Evolutionary conservation across 2,113 vertebrate genomes (phyloP), one percentile per base, ranked within the genome.

Genomic region (Osmerus mordax): DNA sequence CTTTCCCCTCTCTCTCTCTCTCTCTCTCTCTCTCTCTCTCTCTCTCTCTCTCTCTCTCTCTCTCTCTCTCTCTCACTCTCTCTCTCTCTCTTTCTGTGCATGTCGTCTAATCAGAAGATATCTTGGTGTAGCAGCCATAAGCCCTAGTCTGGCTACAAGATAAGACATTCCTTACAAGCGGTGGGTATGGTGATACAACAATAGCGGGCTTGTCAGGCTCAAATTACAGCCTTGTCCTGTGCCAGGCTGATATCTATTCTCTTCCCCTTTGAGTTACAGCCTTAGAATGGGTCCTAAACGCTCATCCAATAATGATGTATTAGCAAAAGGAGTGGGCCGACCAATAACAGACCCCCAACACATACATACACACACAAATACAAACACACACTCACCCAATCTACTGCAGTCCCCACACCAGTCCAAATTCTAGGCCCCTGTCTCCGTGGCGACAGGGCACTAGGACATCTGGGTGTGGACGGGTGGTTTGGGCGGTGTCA

Each of bases 241-340:
- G 86, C 86, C 82, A 80, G 65, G 78, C 83, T 79, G 88, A 91
- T 92, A 88, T 83, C 85, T 80, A 84, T 86, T 66, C 84, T 79
- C 80, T 78, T 87, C 90, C 86, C 52, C 74, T 58, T 70, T 77
- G 92, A 93, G 91, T 92, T 92, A 92, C 91, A 92, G 87, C 90
- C 86, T 51, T 18, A 75, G 91, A 94, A 94, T 87, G 89, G 92
- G 92, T 91, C 93, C 91, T 29, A 76, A 94, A 94, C 93, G 90
- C 91, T 93, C 92, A 90, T 93, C 91, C 94, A 92, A 94, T 92
- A 91, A 92, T 94, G 94, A 97, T 95, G 92, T 92, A 95, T 96
- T 92, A 90, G 90, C 89, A 91, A 81, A 91, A 85, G 89, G 87
- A 90, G 91, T 81, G 85, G 88, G 86, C 85, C 89, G 90, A 87